A percentile compares a stretch with the other conserved stretches of the same genome.
Conservation (phyloP, 2,113 vertebrate genomes). For the Ptilorrhoa leucosticta region DNA sequence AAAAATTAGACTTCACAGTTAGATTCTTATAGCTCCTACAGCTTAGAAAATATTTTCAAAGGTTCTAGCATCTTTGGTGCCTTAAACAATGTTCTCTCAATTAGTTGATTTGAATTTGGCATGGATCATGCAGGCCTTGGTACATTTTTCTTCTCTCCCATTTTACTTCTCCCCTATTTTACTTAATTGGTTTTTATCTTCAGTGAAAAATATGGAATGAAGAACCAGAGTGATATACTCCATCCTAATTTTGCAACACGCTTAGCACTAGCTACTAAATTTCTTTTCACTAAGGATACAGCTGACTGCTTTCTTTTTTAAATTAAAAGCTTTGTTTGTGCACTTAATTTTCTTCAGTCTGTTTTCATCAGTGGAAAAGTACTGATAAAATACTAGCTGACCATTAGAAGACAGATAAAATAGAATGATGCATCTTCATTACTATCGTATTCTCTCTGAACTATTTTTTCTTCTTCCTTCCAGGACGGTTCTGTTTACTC, state of each 20-base stretch:
- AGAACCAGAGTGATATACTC: not conserved
- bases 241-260: not conserved
- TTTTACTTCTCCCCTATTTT: not conserved
- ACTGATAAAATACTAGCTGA: not conserved
- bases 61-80: not conserved
- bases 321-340: not conserved
- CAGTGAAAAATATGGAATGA: not conserved
- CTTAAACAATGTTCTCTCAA: not conserved
- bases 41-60: not conserved
- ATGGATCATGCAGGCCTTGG: not conserved
- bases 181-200: not conserved
- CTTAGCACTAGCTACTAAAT: not conserved
- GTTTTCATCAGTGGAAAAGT: not conserved
- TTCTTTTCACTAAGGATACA: not conserved
- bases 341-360: not conserved
- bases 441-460: not conserved
- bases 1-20: not conserved
- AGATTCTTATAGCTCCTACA: not conserved
- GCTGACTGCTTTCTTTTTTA: not conserved
- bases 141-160: not conserved
- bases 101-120: not conserved
- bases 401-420: not conserved
- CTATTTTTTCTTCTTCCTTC: constrained; percentile 16
- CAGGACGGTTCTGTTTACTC: constrained; percentile 90
- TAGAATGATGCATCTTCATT: not conserved